Conservation (phyloP, 2,113 vertebrate genomes). For the Fregata magnificens region DNA sequence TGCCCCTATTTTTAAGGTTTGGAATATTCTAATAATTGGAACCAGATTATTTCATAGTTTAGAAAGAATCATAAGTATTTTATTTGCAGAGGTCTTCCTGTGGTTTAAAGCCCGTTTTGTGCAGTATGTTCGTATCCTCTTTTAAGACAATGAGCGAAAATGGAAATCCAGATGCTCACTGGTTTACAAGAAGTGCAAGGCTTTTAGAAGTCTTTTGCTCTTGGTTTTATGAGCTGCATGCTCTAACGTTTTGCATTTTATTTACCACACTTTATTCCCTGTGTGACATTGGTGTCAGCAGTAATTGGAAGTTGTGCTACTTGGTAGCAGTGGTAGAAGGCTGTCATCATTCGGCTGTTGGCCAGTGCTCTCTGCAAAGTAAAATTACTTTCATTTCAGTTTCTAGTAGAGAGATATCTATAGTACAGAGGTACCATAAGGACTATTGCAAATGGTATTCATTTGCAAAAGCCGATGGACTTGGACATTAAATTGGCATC, state of each 20-base stretch:
- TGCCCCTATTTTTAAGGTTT: not conserved
- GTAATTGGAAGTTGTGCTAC: not conserved
- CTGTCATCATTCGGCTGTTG: too few species aligned
- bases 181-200: not conserved
- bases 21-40: not conserved
- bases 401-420: not conserved
- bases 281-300: not conserved
- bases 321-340: not conserved
- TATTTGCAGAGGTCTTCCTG: not conserved
- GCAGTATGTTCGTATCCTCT: not conserved
- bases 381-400: not conserved
- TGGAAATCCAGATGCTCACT: not conserved
- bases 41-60: not conserved
- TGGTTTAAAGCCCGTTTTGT: not conserved
- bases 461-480: not conserved
- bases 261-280: not conserved
- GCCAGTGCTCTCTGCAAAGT: not conserved
- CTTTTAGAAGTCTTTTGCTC: not conserved
- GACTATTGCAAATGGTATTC: not conserved
- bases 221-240: not conserved
- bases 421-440: not conserved
- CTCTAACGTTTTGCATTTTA: not conserved
- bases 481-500: not conserved
- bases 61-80: not conserved
- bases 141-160: not conserved